Evolutionary conservation across 2,888 invertebrate genomes (phyloP).

Genomic region (Coleophora flavipennella): DNA sequence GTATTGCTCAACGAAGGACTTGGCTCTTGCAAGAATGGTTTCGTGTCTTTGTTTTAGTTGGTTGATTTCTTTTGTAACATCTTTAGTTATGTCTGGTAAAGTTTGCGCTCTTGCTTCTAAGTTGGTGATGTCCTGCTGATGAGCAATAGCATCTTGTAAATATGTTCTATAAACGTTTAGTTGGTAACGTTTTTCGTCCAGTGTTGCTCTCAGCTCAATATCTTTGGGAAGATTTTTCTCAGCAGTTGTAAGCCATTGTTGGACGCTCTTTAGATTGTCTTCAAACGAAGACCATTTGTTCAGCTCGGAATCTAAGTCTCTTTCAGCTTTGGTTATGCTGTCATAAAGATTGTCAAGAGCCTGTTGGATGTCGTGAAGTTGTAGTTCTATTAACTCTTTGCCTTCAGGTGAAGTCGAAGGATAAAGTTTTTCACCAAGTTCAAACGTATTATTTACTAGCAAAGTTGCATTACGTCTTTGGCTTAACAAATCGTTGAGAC

Average conservation of each 20-base stretch:
- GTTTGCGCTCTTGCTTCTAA: conserved; percentile 85
- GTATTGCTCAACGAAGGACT: conserved; percentile 86
- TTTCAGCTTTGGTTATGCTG: conserved; percentile 81
- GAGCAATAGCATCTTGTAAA: conserved; percentile 86
- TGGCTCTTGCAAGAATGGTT: conserved; percentile 78
- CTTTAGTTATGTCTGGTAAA: conserved; percentile 84
- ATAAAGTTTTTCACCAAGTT: conserved; percentile 90
- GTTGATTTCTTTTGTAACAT: conserved; percentile 79
- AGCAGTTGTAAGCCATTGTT: conserved; percentile 83
- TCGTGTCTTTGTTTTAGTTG: conserved; percentile 81
- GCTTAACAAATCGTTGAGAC: conserved; percentile 80
- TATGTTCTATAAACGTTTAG: conserved; percentile 86
- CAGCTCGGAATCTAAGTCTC: conserved; percentile 87
- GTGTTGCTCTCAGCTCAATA: conserved; percentile 85
- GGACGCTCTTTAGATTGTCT: conserved; percentile 84
- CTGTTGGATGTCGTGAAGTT: conserved; percentile 87
- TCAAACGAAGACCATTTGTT: conserved; percentile 93
- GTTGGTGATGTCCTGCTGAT: conserved; percentile 88
- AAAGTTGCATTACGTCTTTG: conserved; percentile 83
- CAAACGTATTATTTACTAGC: conserved; percentile 86
- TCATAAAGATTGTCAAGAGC: conserved; percentile 87
- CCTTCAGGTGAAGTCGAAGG: conserved; percentile 90
- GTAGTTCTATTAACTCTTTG: conserved; percentile 85
- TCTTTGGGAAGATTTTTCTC: conserved; percentile 84
- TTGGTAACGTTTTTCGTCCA: conserved; percentile 93